Conservation (phyloP, 2,113 vertebrate species). For the Colaptes auratus region DNA sequence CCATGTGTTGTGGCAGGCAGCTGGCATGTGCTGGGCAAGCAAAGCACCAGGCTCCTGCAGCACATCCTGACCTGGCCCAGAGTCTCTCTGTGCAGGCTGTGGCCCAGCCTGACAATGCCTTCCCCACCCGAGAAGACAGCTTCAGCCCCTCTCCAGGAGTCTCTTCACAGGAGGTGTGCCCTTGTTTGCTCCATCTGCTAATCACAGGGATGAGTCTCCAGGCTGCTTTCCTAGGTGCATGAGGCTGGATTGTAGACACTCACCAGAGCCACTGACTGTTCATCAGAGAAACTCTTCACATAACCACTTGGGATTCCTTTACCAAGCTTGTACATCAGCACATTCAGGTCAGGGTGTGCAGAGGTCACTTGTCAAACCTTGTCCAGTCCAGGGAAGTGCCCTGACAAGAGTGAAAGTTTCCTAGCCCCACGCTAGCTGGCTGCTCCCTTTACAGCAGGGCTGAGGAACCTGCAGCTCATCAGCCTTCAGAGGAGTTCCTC, state of each 20-base stretch:
- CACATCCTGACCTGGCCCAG: not conserved
- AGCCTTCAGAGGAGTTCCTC: not conserved
- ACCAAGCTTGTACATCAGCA: slow-evolving; percentile 46
- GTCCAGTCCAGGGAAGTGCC: not conserved
- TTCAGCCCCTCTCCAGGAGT: not conserved
- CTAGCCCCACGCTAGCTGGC: not conserved
- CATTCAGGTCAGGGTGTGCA: not conserved
- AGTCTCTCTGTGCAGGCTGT: not conserved
- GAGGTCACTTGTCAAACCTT: slow-evolving; percentile 29
- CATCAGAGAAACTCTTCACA: slow-evolving; percentile 64
- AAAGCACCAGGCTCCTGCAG: not conserved
- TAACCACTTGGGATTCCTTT: slow-evolving; percentile 57
- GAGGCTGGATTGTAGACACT: slow-evolving; percentile 73
- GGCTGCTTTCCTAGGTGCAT: slow-evolving; percentile 2
- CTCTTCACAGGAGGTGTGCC: not conserved
- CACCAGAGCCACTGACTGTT: slow-evolving; percentile 62
- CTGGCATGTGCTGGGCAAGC: not conserved
- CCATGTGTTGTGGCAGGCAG: not conserved
- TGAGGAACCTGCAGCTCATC: not conserved
- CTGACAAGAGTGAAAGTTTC: not conserved
- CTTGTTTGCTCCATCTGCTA: not conserved
- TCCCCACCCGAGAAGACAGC: not conserved
- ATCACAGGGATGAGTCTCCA: slow-evolving; percentile 8
- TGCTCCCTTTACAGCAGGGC: not conserved
- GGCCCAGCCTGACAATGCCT: not conserved